phyloP scores from a whole-genome alignment of 2,888 invertebrate genomes.

The Hypolimnas misippus region DNA sequence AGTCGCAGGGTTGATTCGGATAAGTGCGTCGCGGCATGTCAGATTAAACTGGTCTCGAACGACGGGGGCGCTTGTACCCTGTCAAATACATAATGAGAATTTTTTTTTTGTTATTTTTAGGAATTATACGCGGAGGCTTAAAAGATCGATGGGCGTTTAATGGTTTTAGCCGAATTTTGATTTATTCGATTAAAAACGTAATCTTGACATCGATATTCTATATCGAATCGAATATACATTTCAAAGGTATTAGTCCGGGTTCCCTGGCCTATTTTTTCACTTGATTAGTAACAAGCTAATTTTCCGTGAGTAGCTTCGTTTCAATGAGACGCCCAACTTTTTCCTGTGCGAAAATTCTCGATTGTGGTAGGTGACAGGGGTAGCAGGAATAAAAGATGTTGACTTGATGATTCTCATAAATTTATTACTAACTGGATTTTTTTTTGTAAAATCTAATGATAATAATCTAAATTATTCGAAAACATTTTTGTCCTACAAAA shows the following conservation, averaged over 20 bases:
- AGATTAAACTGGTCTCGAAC: conserved; percentile 48
- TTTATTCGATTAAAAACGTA: conserved; percentile 33
- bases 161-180: conserved; percentile 35
- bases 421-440: no score
- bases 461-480: no score
- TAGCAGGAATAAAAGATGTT: no score
- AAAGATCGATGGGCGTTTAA: conserved; percentile 57
- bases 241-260: background rate
- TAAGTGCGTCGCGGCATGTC: conserved; percentile 49
- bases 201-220: conserved; percentile 27
- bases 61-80: conserved; percentile 56
- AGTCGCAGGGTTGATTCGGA: conserved; percentile 36
- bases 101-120: conserved; percentile 58
- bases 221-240: conserved; percentile 17
- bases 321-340: no score
- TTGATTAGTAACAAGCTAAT: no score
- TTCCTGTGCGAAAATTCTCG: no score
- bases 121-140: conserved; percentile 49
- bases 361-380: no score
- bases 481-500: no score
- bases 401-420: no score
- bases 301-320: no score
- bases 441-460: no score
- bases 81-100: conserved; percentile 75
- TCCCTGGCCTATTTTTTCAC: no score